phyloP scores from a whole-genome alignment of 37 sponge, comb jelly and placozoan species.

The Cladorhizidae sp. region DNA sequence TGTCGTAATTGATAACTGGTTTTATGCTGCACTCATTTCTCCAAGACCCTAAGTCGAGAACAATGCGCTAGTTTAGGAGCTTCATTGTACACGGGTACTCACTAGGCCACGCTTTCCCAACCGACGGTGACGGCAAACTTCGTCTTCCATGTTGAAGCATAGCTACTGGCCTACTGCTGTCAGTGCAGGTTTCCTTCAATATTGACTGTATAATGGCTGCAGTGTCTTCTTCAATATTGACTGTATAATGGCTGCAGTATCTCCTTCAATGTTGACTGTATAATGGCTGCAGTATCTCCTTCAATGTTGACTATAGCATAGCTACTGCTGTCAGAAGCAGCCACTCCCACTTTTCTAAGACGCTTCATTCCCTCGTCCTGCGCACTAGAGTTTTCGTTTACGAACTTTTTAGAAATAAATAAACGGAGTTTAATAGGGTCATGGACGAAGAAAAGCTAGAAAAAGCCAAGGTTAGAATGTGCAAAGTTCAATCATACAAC shows the following conservation, averaged over 20 bases:
- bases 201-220: too few species aligned
- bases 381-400: neutral
- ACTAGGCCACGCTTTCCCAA: neutral
- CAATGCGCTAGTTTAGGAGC: too few species aligned
- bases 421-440: neutral
- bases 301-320: neutral
- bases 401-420: neutral
- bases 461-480: neutral
- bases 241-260: too few species aligned
- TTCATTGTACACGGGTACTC: neutral
- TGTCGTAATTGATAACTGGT: conserved; percentile 32
- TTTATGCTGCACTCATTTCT: neutral
- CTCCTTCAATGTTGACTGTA: too few species aligned
- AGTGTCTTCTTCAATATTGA: too few species aligned
- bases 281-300: too few species aligned
- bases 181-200: neutral
- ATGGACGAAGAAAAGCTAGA: conserved; percentile 1
- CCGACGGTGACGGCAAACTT: neutral
- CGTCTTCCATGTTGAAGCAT: neutral
- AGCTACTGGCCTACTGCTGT: neutral
- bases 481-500: too few species aligned
- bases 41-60: neutral
- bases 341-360: neutral
- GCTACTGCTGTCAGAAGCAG: neutral
- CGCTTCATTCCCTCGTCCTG: neutral